phyloP scores from a whole-genome alignment of 2,888 invertebrate species.

The Microdon myrmicae region DNA sequence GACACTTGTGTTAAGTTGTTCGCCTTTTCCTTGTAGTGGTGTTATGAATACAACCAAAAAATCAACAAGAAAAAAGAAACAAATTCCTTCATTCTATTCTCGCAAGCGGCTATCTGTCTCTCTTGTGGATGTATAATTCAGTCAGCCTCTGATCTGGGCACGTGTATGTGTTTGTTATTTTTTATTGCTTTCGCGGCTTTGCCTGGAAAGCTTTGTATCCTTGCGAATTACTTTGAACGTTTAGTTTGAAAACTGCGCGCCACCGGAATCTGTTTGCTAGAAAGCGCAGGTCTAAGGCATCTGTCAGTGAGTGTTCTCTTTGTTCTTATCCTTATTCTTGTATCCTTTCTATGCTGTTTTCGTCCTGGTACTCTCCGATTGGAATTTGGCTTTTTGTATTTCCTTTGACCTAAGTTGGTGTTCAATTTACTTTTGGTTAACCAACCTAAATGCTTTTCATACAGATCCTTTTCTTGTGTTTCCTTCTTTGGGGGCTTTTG shows the following conservation, averaged over 20 bases:
- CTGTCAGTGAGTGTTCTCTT: constrained; percentile 42
- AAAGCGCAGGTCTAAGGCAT: constrained; percentile 44
- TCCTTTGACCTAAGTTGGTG: too few relatives aligned
- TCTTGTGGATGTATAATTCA: too few relatives aligned
- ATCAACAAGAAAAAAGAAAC: too few relatives aligned
- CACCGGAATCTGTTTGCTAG: constrained; percentile 44
- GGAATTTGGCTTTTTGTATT: background rate
- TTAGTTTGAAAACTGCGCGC: constrained; percentile 39
- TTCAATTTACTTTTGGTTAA: too few relatives aligned
- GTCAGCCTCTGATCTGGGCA: too few relatives aligned
- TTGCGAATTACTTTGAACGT: constrained; percentile 25
- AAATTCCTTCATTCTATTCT: constrained; percentile 35
- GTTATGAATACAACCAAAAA: constrained; percentile 7
- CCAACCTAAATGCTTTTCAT: too few relatives aligned
- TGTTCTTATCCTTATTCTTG: constrained; percentile 27
- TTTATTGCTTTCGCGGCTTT: too few relatives aligned
- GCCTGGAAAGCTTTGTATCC: constrained; percentile 34
- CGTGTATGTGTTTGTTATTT: too few relatives aligned
- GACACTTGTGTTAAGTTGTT: constrained; percentile 24
- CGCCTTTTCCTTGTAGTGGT: constrained; percentile 6
- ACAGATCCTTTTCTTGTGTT: too few relatives aligned
- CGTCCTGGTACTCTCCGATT: too few relatives aligned
- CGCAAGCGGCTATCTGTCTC: constrained; percentile 17
- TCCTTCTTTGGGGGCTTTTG: too few relatives aligned
- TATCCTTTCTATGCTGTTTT: constrained; percentile 12